phyloP scores from a whole-genome alignment of 1,140 invertebrate genomes.

The Octopus sinensis region DNA sequence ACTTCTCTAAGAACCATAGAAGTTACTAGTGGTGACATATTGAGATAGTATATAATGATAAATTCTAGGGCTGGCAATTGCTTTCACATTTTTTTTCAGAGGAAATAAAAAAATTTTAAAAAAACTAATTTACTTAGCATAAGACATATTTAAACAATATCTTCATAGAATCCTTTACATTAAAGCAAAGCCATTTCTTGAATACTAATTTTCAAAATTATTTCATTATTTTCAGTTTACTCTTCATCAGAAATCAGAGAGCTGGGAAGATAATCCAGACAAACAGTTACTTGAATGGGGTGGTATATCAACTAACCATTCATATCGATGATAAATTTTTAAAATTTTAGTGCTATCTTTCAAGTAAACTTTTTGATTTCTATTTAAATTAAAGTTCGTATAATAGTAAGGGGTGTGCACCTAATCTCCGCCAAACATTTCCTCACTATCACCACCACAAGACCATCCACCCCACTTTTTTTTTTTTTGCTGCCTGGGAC shows the following conservation, averaged over 20 bases:
- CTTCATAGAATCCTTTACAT: too few relatives aligned
- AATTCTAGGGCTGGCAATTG: too few relatives aligned
- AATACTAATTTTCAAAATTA: background rate
- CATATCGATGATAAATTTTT: constrained; percentile 27
- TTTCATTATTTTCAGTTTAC: constrained; percentile 7
- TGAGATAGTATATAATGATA: too few relatives aligned
- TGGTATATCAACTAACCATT: constrained; percentile 59
- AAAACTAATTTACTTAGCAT: too few relatives aligned
- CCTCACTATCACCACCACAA: background rate
- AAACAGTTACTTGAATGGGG: constrained; percentile 80
- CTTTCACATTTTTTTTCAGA: too few relatives aligned
- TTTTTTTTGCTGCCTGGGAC: background rate
- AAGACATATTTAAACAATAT: background rate
- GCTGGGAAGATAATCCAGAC: constrained; percentile 91
- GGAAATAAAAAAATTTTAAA: too few relatives aligned
- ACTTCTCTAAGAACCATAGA: too few relatives aligned
- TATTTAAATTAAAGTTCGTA: background rate
- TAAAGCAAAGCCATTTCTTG: background rate
- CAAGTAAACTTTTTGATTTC: background rate
- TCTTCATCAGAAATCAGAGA: constrained; percentile 57
- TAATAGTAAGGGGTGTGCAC: background rate
- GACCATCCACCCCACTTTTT: background rate
- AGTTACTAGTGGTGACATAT: too few relatives aligned
- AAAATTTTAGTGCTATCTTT: background rate
- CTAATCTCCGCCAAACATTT: background rate